phyloP scores from a whole-genome alignment of 2,113 vertebrate genomes.

The Dasypus novemcinctus region DNA sequence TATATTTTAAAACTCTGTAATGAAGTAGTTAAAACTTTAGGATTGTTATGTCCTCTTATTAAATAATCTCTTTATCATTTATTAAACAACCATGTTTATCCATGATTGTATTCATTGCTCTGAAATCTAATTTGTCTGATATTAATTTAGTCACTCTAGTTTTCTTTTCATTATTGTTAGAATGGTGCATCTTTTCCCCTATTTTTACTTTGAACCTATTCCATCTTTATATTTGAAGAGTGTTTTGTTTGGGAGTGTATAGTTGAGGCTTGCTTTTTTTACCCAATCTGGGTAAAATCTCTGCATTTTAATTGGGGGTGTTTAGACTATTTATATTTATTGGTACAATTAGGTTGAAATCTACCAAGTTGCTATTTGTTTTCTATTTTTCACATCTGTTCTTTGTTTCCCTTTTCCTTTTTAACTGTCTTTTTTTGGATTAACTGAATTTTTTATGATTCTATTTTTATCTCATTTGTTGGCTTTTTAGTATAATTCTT shows the following conservation, averaged over 20 bases:
- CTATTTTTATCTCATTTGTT: background rate
- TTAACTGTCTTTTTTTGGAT: background rate
- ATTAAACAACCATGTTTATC: background rate
- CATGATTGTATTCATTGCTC: background rate
- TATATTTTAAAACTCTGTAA: background rate
- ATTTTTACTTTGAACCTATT: background rate
- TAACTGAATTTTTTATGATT: background rate
- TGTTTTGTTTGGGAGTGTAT: background rate
- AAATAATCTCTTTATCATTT: conserved; percentile 5
- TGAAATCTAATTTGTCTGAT: background rate
- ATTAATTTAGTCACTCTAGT: background rate
- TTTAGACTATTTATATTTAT: background rate
- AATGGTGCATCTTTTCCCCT: background rate
- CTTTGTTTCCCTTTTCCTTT: background rate
- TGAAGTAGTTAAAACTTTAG: background rate
- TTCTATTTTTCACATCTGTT: conserved; percentile 15
- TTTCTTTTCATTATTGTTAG: conserved; percentile 12
- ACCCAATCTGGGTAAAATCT: background rate
- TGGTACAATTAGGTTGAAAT: conserved; percentile 4
- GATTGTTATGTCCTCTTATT: background rate
- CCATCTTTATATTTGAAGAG: background rate
- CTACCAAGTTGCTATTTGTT: conserved; percentile 19
- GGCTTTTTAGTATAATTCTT: conserved; percentile 15
- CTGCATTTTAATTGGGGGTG: background rate
- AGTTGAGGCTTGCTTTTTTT: background rate